These are phyloP conservation scores for Penaeus chinensis DNA, from an alignment of 1,140 invertebrate species.

Conservation along the genomic window DNA sequence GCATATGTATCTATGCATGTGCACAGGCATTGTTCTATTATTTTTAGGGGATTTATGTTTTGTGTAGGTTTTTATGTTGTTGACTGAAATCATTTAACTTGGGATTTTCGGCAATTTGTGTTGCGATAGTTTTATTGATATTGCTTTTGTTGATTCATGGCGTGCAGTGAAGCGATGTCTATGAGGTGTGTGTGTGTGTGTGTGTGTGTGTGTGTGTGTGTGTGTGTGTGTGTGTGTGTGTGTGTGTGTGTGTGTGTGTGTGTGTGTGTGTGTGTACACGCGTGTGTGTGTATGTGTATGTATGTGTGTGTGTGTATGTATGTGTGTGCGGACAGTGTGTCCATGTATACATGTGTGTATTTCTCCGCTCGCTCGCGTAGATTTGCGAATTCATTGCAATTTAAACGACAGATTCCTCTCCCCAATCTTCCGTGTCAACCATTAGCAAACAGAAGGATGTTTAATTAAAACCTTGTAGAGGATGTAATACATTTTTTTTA, in stretches of 20 bases:
- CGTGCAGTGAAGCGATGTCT: neutral
- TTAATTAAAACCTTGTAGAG: too few relatives aligned
- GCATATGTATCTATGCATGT: slow-evolving; percentile 7
- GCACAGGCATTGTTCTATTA: too few relatives aligned
- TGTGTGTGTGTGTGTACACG: slow-evolving; percentile 23
- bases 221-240: slow-evolving; percentile 37
- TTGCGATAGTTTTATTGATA: too few relatives aligned
- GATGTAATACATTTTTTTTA: too few relatives aligned
- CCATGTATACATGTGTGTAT: slow-evolving; percentile 3
- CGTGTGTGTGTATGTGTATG: slow-evolving; percentile 31
- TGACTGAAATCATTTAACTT: too few relatives aligned
- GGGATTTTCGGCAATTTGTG: too few relatives aligned
- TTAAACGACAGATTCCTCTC: neutral
- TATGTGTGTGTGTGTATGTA: slow-evolving; percentile 4
- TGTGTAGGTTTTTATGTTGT: too few relatives aligned
- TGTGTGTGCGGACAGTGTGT: neutral
- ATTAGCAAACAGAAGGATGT: too few relatives aligned
- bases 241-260: slow-evolving; percentile 30
- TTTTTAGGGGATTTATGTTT: too few relatives aligned
- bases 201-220: slow-evolving; percentile 27
- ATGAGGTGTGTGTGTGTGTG: neutral
- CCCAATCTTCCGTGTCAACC: too few relatives aligned
- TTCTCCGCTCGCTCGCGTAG: neutral
- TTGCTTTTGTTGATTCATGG: too few relatives aligned
- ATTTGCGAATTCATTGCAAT: neutral